Base-by-base conservation (phyloP, 2,113 vertebrate genomes). In the Hippopotamus amphibius region DNA sequence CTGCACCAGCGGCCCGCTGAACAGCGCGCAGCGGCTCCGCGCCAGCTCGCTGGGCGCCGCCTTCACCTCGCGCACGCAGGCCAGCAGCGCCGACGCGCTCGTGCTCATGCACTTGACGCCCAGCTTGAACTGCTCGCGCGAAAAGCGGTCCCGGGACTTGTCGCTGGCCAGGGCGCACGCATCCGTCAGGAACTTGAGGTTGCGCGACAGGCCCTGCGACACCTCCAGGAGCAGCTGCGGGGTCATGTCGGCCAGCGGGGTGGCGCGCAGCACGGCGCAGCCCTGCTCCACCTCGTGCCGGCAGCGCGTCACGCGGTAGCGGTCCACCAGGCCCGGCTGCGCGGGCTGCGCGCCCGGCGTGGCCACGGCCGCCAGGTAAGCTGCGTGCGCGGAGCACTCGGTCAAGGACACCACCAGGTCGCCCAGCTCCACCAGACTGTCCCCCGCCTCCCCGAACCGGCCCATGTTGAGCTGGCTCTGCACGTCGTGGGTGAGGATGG, bases 401-500 rank as follows among this genome's bases (percentile, higher is more conserved):
- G 99, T 99, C 97, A 99, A 97, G 9, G 99, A 99, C 96, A 99
- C 99, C 97, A 99, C 99, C 96, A 99, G 97, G 98, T 99, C 99
- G 1, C 99, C 99, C 99, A 99, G 99, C 98, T 99, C 99, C 98
- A 98, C 96, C 92, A 99, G 99, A 96, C 99, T 99, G 97, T 99
- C 99, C 33, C 99, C 99, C 11, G 99, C 99, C 98, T 99, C 99
- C 0, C 98, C 98, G 82, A 99, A 99, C 97, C 99, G 99, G 96
- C 99, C 99, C 99, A 99, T 99, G 98, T 99, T 99, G 97, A 99
- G 99, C 98, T 99, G 99, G 98, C 99, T 99, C 99, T 99, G 99
- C 95, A 99, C 99, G 91, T 99, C 99, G 5, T 99, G 99, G 48
- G 99, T 99, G 93, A 99, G 98, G 91, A 99, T 99, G 98, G 99